Base-by-base conservation (phyloP, 2,888 invertebrate species). In the Syrista parreyssii region DNA sequence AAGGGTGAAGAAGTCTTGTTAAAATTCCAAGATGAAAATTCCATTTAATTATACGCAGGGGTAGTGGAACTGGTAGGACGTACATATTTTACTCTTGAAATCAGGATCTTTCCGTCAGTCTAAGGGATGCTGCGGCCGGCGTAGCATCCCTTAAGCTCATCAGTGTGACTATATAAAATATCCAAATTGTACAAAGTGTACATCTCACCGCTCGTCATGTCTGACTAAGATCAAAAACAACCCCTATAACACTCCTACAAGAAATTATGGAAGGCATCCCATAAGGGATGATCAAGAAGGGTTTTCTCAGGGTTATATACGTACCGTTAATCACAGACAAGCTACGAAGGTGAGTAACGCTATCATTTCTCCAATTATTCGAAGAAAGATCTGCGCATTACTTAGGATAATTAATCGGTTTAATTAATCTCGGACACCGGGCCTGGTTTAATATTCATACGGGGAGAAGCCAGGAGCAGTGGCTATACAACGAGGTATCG, bases 101-200 rank as follows among this genome's bases (percentile, higher is more conserved):
- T 86, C 79, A 82, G 75, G 80, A 81, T 82, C 78, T 82, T 80
- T 82, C 77, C 80, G 84, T 88, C 89, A 90, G 90, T 90, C 78
- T 83, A 79, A 79, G 82, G 84, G 89, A 90, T 88, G 89, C 89
- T 86, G 88, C 83, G 85, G 77, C 80, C 82, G 83, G 78, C 83
- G 86, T 81, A 88, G 87, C 88, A 89, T 87, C 86, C 85, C 83
- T 35, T 36, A 9, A 33, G 71, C 55, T 55, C 55, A 55, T 55
- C 55, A 55, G 55, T 55, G 55, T 55, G 55, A 23, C 55, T 23
- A 23, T 15, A 23, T 23, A 55, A 23, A 55, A 55, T 55, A 15
- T 55, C 15, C 6, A 23, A 55, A 55, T 55, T 23, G 9, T 55
- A 55, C 23, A 55, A 55, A 55, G 55, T 55, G 23, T 55, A 55